phyloP scores from a whole-genome alignment of 2,888 invertebrate species.

The Cybosia mesomella region DNA sequence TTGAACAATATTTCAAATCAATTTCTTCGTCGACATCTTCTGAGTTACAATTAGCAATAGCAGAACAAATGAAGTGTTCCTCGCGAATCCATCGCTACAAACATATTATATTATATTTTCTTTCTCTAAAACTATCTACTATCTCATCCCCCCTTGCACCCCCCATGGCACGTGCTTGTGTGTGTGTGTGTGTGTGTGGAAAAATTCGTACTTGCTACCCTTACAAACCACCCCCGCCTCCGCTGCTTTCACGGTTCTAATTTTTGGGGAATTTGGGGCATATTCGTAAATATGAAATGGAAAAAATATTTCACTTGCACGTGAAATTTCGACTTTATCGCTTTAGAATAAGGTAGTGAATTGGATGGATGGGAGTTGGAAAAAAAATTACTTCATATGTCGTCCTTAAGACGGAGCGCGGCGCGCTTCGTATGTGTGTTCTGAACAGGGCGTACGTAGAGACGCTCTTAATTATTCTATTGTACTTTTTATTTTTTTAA shows the following conservation, averaged over 20 bases:
- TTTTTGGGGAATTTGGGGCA: constrained; percentile 88
- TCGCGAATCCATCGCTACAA: constrained; percentile 56
- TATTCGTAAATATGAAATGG: constrained; percentile 88
- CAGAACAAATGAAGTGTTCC: constrained; percentile 63
- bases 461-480: constrained; percentile 50
- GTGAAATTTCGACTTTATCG: constrained; percentile 63
- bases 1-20: no score
- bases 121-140: constrained; percentile 85
- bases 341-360: constrained; percentile 57
- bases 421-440: constrained; percentile 85
- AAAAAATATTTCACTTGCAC: constrained; percentile 83
- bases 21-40: no score
- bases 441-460: constrained; percentile 65
- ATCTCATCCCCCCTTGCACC: constrained; percentile 61
- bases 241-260: constrained; percentile 86
- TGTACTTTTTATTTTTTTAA: constrained; percentile 30
- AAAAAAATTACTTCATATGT: constrained; percentile 88
- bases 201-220: constrained; percentile 72
- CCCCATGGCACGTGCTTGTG: constrained; percentile 50
- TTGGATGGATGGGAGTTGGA: constrained; percentile 68
- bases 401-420: constrained; percentile 87
- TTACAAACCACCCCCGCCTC: constrained; percentile 63
- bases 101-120: constrained; percentile 74
- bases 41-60: constrained; percentile 45
- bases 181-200: constrained; percentile 54